Evolutionary conservation across 1,140 invertebrate genomes (phyloP), one percentile per base, ranked within the genome.

Genomic region (Archivesica marissinica): DNA sequence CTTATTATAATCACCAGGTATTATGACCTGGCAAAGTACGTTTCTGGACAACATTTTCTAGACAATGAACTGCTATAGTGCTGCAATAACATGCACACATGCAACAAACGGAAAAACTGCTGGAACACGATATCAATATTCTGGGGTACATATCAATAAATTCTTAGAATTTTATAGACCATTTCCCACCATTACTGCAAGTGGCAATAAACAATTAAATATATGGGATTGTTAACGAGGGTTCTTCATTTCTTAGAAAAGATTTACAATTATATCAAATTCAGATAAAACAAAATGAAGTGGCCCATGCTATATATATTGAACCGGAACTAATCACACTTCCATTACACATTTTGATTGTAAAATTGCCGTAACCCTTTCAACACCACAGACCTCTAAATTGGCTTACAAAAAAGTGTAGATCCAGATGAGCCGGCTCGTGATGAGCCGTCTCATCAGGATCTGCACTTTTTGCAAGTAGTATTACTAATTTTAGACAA

Each of bases 141-240:
- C 33, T 64, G 2, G 4, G 1, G 25, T 20, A 13, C 15, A 64
- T 64, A 25, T 64, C 59, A 64, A 64, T 64, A 64, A 7, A 35
- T 64, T 17, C 30, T 11, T 17, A 35, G 59, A 25, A 64, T 3
- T 35, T 64, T 64, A 64, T 15, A 64, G 59, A 33, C 30, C 59
- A 33, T 35, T 64, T 64, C 38, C 59, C 4, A 64, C 59, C 20
- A 25, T 64, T 64, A 64, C 38, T 30, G 38, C 59, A 64, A 64
- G 30, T 35, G 59, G 59, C 38, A 13, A 64, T 35, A 64, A 64
- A 30, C 2, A 28, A 28, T 6, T 30, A 2, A 28, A n/a, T n/a
- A n/a, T 28, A 11, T 2, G 1, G 33, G 3, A 59, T 59, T 52
- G 3, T 52, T 52, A 52, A 52, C 17, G 17, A 20, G 50, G 50